A percentile compares a stretch with the other conserved stretches of the same genome.
phyloP scores from a whole-genome alignment of 2,888 invertebrate genomes.

The Liopterus haemorrhoidalis region DNA sequence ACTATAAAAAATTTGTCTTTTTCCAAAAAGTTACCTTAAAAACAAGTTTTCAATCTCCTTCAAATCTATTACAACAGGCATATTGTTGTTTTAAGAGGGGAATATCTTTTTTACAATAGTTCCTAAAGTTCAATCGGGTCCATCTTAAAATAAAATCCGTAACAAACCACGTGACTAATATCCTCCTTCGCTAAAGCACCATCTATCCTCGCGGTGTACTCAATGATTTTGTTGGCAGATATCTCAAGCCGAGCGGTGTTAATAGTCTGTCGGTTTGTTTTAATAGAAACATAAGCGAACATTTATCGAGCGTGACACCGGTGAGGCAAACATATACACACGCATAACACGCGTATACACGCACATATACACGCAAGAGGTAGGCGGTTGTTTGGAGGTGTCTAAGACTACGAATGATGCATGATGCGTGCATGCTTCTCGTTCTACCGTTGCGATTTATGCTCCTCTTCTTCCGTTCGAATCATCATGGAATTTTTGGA shows the following conservation, averaged over 20 bases:
- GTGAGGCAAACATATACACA: slow-evolving; percentile 29
- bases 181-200: too few species aligned
- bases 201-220: background rate
- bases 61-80: too few species aligned
- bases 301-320: slow-evolving; percentile 48
- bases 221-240: slow-evolving; percentile 40
- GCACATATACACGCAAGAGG: slow-evolving; percentile 11
- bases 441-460: slow-evolving; percentile 22
- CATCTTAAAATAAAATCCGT: too few species aligned
- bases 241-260: slow-evolving; percentile 38
- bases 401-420: slow-evolving; percentile 7
- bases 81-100: too few species aligned
- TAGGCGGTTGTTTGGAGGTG: slow-evolving; percentile 1
- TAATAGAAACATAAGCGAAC: slow-evolving; percentile 49
- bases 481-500: slow-evolving; percentile 13
- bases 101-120: too few species aligned
- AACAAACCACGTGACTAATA: too few species aligned
- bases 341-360: slow-evolving; percentile 3
- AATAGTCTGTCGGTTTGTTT: slow-evolving; percentile 42
- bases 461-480: slow-evolving; percentile 16
- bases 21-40: too few species aligned
- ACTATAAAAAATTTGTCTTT: too few species aligned
- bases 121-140: too few species aligned
- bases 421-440: slow-evolving; percentile 14
- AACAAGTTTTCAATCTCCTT: too few species aligned